Conservation (phyloP, 2,113 vertebrate genomes). For the Euleptes europaea region DNA sequence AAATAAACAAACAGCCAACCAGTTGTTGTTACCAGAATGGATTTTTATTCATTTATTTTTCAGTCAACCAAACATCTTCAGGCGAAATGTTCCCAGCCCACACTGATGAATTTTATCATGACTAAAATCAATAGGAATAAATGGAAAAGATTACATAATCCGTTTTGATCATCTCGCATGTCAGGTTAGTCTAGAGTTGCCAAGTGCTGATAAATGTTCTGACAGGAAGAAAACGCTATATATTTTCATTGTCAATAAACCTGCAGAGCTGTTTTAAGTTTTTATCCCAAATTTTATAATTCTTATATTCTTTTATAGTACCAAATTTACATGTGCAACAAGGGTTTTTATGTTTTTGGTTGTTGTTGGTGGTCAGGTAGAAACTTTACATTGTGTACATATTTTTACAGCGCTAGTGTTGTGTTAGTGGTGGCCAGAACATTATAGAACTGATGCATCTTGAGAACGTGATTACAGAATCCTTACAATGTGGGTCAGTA, state of each 20-base stretch:
- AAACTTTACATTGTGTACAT: neutral
- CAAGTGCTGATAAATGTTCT: slow-evolving; percentile 66
- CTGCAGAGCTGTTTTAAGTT: slow-evolving; percentile 54
- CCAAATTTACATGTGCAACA: slow-evolving; percentile 48
- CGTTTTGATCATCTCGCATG: slow-evolving; percentile 59
- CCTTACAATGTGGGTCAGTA: neutral
- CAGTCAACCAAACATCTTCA: slow-evolving; percentile 42
- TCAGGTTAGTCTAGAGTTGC: slow-evolving; percentile 61
- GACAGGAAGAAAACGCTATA: slow-evolving; percentile 51
- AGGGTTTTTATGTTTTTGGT: neutral
- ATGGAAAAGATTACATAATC: slow-evolving; percentile 63
- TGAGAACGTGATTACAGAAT: neutral
- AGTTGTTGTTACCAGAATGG: slow-evolving; percentile 39
- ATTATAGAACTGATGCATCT: neutral
- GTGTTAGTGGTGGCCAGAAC: neutral
- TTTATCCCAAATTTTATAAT: slow-evolving; percentile 59
- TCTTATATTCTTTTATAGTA: slow-evolving; percentile 54
- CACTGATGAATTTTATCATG: slow-evolving; percentile 65
- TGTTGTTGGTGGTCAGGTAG: neutral
- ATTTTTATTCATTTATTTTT: slow-evolving; percentile 24
- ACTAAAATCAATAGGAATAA: slow-evolving; percentile 66
- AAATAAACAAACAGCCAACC: slow-evolving; percentile 29
- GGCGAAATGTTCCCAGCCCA: slow-evolving; percentile 37
- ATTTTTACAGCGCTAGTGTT: neutral
- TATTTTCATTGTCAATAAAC: slow-evolving; percentile 69